Evolutionary conservation across 2,888 invertebrate species (phyloP).

Genomic region (Chloroclystis v-ata): DNA sequence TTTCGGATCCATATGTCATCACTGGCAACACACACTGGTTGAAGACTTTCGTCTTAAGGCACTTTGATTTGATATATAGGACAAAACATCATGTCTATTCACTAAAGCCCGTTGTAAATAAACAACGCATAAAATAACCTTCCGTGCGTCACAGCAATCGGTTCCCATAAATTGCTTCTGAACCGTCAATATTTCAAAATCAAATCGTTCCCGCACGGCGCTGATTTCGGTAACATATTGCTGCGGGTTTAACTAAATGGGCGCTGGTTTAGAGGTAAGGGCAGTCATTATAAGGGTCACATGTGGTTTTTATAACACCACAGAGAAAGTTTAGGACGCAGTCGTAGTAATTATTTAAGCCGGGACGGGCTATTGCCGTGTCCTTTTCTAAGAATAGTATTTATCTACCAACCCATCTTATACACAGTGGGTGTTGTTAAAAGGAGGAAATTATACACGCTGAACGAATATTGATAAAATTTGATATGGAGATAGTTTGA

Average conservation of each 20-base stretch:
- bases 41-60: no score
- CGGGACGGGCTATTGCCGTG: no score
- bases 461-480: no score
- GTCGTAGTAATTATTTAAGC: not conserved
- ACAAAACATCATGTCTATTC: no score
- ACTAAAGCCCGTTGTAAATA: not conserved
- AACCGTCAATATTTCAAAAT: conserved; percentile 56
- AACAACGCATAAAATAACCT: conserved; percentile 5
- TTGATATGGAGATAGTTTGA: no score
- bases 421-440: no score
- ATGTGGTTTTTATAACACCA: conserved; percentile 19
- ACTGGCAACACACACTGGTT: no score
- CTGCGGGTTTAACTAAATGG: conserved; percentile 24
- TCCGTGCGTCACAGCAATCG: conserved; percentile 24
- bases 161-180: conserved; percentile 37
- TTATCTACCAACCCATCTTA: no score
- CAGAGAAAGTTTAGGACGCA: conserved; percentile 5
- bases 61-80: no score
- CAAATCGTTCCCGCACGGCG: conserved; percentile 49
- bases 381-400: no score
- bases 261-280: conserved; percentile 16
- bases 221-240: conserved; percentile 51
- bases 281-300: conserved; percentile 19
- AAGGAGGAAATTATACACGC: no score
- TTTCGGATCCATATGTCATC: no score